Conservation (phyloP, 2,797 vertebrate genomes). For the Alectoris magna region DNA sequence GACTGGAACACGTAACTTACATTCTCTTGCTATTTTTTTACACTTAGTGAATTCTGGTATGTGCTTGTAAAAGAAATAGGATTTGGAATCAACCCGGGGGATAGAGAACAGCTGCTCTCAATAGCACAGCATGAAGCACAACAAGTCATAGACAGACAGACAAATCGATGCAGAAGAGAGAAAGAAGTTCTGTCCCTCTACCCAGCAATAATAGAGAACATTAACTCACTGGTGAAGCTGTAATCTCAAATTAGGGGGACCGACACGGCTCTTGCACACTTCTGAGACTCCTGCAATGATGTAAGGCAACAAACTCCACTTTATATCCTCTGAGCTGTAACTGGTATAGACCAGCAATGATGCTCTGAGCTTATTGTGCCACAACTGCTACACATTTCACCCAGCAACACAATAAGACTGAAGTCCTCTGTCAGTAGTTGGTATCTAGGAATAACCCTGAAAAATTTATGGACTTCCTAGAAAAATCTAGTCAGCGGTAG, state of each 20-base stretch:
- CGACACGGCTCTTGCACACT: background rate
- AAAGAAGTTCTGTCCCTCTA: background rate
- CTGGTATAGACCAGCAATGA: background rate
- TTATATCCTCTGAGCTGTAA: background rate
- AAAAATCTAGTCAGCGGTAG: constrained; percentile 32
- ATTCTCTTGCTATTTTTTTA: background rate
- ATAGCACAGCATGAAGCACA: background rate
- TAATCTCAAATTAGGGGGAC: background rate
- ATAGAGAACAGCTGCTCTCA: background rate
- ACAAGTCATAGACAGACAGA: background rate
- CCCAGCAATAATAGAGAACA: background rate
- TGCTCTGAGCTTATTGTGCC: background rate
- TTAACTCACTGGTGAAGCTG: background rate
- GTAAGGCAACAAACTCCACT: background rate
- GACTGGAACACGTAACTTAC: background rate
- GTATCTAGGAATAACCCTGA: constrained; percentile 39
- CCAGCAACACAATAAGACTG: background rate
- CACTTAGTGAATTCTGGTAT: background rate
- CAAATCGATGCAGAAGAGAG: background rate
- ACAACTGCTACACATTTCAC: background rate
- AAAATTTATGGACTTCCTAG: constrained; percentile 58
- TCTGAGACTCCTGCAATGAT: background rate
- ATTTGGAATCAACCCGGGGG: background rate
- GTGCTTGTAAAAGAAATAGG: background rate
- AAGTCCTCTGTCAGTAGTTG: background rate